A percentile compares a stretch with the other conserved stretches of the same genome.
These are phyloP conservation scores for Trimorus sp. DNA, from an alignment of 2,888 invertebrate genomes.

Conservation along the genomic window DNA sequence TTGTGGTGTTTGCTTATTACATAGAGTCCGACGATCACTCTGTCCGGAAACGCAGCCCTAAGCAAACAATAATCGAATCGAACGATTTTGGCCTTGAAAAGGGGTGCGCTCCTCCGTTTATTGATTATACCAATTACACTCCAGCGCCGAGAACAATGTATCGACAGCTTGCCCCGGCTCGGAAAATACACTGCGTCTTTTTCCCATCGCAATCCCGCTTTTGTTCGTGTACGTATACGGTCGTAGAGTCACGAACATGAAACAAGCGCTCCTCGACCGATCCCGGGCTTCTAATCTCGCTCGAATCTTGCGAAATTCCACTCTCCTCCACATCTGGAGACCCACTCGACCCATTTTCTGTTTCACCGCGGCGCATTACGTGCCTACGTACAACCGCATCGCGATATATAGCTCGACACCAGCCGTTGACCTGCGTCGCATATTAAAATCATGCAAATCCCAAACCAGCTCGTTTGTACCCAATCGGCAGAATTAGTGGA, in stretches of 20 bases:
- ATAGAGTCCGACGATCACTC: too few relatives aligned
- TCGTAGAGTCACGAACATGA: constrained; percentile 45
- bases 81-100: constrained; percentile 18
- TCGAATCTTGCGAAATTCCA: constrained; percentile 62
- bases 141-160: constrained; percentile 30
- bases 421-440: constrained; percentile 30
- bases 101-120: constrained; percentile 1
- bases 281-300: constrained; percentile 56
- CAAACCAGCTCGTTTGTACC: constrained; percentile 32
- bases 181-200: constrained; percentile 43
- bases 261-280: constrained; percentile 58
- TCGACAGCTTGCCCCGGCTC: constrained; percentile 18
- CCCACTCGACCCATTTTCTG: constrained; percentile 68
- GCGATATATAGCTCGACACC: constrained; percentile 35
- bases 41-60: too few relatives aligned
- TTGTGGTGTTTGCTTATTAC: too few relatives aligned
- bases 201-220: constrained; percentile 42
- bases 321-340: constrained; percentile 62
- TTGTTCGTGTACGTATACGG: constrained; percentile 32
- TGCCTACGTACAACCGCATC: constrained; percentile 56
- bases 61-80: too few relatives aligned
- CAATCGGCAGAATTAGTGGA: constrained; percentile 28
- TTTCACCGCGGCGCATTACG: constrained; percentile 57
- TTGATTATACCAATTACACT: constrained; percentile 50
- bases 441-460: constrained; percentile 55